phyloP scores from a whole-genome alignment of 2,113 vertebrate genomes.

The Pluvianellus socialis region DNA sequence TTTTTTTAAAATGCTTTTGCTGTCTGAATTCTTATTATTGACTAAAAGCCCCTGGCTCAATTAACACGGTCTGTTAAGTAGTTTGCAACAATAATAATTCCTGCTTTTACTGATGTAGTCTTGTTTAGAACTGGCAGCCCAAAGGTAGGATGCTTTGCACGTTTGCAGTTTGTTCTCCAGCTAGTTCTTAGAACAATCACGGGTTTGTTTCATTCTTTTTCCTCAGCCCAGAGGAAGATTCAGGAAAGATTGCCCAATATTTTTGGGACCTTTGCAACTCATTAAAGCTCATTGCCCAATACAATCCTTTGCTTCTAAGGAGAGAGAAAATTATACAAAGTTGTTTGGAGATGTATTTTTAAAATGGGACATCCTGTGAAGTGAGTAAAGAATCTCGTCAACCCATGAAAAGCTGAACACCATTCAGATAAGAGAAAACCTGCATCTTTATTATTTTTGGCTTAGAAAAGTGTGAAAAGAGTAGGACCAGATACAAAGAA shows the following conservation, averaged over 20 bases:
- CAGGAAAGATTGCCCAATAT: not conserved
- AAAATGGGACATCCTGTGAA: not conserved
- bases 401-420: not conserved
- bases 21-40: not conserved
- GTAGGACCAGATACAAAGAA: not conserved
- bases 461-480: not conserved
- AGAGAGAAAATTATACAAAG: not conserved
- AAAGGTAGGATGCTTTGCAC: not conserved
- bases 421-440: not conserved
- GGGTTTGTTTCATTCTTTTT: not conserved
- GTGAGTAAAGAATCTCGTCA: not conserved
- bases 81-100: not conserved
- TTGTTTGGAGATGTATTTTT: not conserved
- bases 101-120: not conserved
- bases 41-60: not conserved
- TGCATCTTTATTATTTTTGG: not conserved
- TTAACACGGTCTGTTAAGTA: not conserved
- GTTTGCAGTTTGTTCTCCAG: slow-evolving; percentile 26
- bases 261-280: not conserved
- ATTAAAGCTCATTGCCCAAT: not conserved
- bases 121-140: not conserved
- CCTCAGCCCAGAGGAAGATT: not conserved
- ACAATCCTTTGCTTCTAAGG: not conserved
- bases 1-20: not conserved
- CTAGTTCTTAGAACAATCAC: not conserved